A percentile compares a stretch with the other conserved stretches of the same genome.
Conservation (phyloP, 2,797 vertebrate genomes). For the Pipistrellus pipistrellus region DNA sequence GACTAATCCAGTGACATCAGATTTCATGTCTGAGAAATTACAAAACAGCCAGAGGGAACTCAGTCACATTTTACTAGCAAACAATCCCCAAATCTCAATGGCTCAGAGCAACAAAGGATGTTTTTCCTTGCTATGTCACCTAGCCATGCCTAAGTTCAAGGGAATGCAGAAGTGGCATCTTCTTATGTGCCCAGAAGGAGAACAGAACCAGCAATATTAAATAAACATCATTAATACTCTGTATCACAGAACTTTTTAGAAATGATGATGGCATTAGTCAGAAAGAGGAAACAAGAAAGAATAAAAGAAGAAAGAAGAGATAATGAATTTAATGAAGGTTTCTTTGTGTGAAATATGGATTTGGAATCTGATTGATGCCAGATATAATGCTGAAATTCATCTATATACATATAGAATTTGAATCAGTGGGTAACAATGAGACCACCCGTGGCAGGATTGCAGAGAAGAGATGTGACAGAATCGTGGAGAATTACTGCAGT, state of each 20-base stretch:
- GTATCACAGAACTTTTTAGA: neutral
- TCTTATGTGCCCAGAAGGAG: neutral
- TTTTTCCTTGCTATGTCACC: neutral
- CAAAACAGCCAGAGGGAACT: neutral
- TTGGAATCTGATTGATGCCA: neutral
- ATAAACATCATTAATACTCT: neutral
- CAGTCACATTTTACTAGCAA: neutral
- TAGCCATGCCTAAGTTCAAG: neutral
- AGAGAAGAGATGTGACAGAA: neutral
- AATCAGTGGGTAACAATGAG: neutral
- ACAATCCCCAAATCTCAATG: neutral
- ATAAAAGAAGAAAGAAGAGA: neutral
- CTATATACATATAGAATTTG: neutral
- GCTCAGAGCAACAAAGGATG: neutral
- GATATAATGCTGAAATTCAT: neutral
- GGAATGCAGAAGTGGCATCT: neutral
- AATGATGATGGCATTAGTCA: constrained; percentile 1
- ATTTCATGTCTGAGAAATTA: constrained; percentile 30
- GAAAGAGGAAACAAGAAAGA: neutral
- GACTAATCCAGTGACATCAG: neutral
- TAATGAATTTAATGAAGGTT: constrained; percentile 31
- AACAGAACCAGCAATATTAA: constrained; percentile 2
- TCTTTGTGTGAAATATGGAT: neutral
- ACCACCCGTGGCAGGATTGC: neutral
- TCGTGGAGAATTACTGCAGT: neutral